These are phyloP conservation scores for Lagopus leucura DNA, from an alignment of 2,113 vertebrate genomes.

Conservation along the genomic window DNA sequence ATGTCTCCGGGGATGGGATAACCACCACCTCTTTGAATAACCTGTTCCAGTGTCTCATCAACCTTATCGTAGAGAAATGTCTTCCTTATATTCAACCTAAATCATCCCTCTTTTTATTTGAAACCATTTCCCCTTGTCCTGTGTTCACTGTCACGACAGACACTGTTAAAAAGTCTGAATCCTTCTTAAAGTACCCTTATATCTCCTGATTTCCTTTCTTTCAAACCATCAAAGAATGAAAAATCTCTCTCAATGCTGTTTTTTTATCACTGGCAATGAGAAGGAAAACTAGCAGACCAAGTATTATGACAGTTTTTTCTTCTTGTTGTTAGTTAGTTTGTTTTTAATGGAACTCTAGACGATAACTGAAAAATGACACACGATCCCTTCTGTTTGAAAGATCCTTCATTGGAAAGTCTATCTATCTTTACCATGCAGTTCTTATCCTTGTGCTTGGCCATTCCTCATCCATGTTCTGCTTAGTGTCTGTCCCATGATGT, in stretches of 20 bases:
- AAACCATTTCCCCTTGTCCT: too few relatives aligned
- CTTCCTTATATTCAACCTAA: too few relatives aligned
- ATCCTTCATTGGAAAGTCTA: not conserved
- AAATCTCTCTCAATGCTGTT: not conserved
- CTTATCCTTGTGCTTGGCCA: not conserved
- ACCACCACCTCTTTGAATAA: too few relatives aligned
- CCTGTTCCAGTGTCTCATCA: too few relatives aligned
- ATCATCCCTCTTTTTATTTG: too few relatives aligned
- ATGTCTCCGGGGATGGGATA: too few relatives aligned
- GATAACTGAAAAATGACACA: not conserved
- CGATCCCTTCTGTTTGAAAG: not conserved
- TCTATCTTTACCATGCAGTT: not conserved
- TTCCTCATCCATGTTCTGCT: not conserved
- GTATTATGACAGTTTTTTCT: not conserved
- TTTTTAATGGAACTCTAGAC: not conserved
- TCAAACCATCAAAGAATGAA: not conserved
- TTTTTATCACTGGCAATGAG: not conserved
- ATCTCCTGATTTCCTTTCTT: not conserved
- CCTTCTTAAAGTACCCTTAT: not conserved
- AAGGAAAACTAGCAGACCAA: not conserved
- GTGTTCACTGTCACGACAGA: too few relatives aligned
- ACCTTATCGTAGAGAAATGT: too few relatives aligned
- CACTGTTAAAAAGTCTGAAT: too few relatives aligned
- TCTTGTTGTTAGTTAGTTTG: not conserved
- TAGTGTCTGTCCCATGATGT: not conserved